Base-by-base conservation (phyloP, 2,797 vertebrate species). In the Aulostomus chinensis region DNA sequence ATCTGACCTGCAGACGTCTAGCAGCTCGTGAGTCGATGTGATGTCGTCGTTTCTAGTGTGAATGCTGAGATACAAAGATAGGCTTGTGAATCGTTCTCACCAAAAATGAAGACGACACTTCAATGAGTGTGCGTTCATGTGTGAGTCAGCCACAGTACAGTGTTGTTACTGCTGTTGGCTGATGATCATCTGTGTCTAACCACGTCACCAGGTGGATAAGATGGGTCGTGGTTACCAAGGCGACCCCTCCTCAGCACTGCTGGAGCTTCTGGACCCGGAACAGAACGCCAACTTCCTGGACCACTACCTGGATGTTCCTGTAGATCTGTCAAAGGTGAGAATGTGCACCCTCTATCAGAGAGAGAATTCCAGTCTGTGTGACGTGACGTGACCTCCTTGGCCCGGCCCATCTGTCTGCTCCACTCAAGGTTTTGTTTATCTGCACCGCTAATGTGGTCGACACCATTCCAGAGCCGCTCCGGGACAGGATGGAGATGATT, bases 401-500 rank as follows among this genome's bases (percentile, higher is more conserved):
- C 0, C 6, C 32, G 0, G 0, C 20, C 9, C 16, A 4, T 43
- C 26, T 48, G 10, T 47, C 21, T 58, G 20, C 10, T 65, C 28
- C 50, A 25, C 43, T 22, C 53, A 94, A 87, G 97, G 94, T 99
- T 51, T 87, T 99, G 31, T 99, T 99, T 62, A 99, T 99, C 80
- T 99, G 97, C 79, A 99, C 97, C 1, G 97, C 96, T 60, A 99
- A 99, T 0, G 92, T 99, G 57, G 89, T 75, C 0, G 96, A 99
- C 70, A 99, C 96, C 55, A 99, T 99, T 76, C 96, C 97, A 0
- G 96, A 99, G 86, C 96, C 97, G 0, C 89, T 99, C 49, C 57
- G 95, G 65, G 97, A 99, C 76, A 86, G 97, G n/a, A 99, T 99
- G 97, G 97, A 99, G 80, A 95, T 99, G 93, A 99, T 99, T 69